phyloP scores from a whole-genome alignment of 2,113 vertebrate species.

The Myrmecophaga tridactyla region DNA sequence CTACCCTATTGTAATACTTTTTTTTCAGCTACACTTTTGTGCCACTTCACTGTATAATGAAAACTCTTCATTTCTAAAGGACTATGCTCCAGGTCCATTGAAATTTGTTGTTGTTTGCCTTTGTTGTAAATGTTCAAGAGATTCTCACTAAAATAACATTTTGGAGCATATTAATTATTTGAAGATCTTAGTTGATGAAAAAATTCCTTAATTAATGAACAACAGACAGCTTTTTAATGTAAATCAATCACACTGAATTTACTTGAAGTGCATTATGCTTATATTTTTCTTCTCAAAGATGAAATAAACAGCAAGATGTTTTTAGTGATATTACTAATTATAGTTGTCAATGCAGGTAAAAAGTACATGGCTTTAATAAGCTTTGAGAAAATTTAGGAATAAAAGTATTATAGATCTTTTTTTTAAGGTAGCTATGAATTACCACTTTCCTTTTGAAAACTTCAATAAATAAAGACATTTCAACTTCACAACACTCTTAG shows the following conservation, averaged over 20 bases:
- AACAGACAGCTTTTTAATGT: neutral
- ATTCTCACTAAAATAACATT: conserved; percentile 14
- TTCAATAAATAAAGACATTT: neutral
- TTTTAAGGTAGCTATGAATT: neutral
- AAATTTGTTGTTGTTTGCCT: conserved; percentile 36
- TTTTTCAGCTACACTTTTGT: neutral
- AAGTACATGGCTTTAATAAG: neutral
- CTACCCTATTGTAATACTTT: neutral
- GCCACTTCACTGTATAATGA: neutral
- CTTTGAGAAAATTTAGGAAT: conserved; percentile 19
- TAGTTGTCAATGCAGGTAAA: neutral
- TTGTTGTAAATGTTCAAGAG: neutral
- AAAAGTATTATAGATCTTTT: conserved; percentile 11
- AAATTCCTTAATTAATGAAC: neutral
- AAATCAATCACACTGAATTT: neutral
- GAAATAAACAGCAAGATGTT: neutral
- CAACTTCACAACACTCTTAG: neutral
- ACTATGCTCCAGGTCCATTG: neutral
- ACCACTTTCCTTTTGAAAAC: neutral
- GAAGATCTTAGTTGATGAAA: neutral
- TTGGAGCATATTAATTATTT: neutral
- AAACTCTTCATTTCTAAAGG: neutral
- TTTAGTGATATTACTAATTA: neutral
- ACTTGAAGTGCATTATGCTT: neutral
- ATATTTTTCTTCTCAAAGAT: neutral